Evolutionary conservation across 2,888 invertebrate species (phyloP), one percentile per base, ranked within the genome.

Genomic region (Seira sanloemensis): DNA sequence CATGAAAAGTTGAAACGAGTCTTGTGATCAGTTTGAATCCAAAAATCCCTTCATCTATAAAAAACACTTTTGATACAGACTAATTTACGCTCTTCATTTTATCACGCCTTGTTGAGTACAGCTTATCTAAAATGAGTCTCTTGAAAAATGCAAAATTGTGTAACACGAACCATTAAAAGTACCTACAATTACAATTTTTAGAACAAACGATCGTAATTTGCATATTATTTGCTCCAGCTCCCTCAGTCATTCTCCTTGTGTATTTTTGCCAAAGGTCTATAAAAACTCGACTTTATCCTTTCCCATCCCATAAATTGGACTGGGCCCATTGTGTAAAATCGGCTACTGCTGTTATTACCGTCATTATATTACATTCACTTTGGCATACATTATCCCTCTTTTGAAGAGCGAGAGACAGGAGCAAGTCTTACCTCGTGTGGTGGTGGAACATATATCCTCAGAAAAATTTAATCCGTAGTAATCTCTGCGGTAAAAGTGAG

Each of bases 191-290:
- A 58, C 58, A 37, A 12, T 5, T 12, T 37, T n/a, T n/a, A n/a
- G n/a, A n/a, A n/a, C n/a, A n/a, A n/a, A n/a, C n/a, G 58, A 58
- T 27, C 18, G 12, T 62, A 1, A 74, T 74, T 74, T 74, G 37
- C 74, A 74, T 74, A 65, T 74, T 62, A 62, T 74, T 62, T 74
- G 72, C 65, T 74, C 27, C 58, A 58, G 58, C 58, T 58, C 58
- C 58, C 18, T n/a, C n/a, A n/a, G n/a, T n/a, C 16, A 58, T 58
- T 58, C 18, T n/a, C 18, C 58, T 58, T 18, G n/a, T n/a, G n/a
- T n/a, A n/a, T n/a, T 58, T 18, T 58, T 58, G 58, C 58, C 58
- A 58, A 58, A 58, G n/a, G 58, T 18, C 58, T 58, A 58, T 58
- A 58, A 58, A 58, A 18, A n/a, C 16, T 58, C 7, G 58, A 18